phyloP scores from a whole-genome alignment of 2,888 invertebrate genomes.

The Dendrolimus pini region DNA sequence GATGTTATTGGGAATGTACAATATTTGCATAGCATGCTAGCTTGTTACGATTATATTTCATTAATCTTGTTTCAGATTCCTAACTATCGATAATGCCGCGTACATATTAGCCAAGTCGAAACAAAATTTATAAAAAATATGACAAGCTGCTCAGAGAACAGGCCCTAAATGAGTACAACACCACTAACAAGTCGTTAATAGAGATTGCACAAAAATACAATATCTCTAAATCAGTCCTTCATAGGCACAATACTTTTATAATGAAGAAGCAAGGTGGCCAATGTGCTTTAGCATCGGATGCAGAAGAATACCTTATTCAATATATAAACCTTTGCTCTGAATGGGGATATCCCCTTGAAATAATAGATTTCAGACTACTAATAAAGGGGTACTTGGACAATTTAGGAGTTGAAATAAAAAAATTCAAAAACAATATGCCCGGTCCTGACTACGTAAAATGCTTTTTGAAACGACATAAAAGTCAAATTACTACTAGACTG shows the following conservation, averaged over 20 bases:
- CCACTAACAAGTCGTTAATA: not conserved
- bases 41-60: no score
- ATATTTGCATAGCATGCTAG: no score
- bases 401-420: conserved; percentile 4
- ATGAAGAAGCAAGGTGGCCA: conserved; percentile 13
- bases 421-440: not conserved
- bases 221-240: conserved; percentile 13
- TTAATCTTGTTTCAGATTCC: no score
- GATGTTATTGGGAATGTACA: no score
- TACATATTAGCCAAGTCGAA: not conserved
- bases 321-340: conserved; percentile 10
- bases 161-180: not conserved
- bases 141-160: not conserved
- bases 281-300: conserved; percentile 8
- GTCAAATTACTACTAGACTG: conserved; percentile 11
- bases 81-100: no score
- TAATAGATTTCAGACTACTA: conserved; percentile 9
- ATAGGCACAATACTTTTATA: conserved; percentile 10
- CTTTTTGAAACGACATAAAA: conserved; percentile 18
- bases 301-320: conserved; percentile 10
- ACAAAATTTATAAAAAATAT: not conserved
- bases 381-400: conserved; percentile 12
- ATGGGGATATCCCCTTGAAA: conserved; percentile 11
- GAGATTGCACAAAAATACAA: conserved; percentile 1
- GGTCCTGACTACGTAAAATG: conserved; percentile 1